Evolutionary conservation across 1,140 invertebrate genomes (phyloP).

Genomic region (Drosophila busckii): DNA sequence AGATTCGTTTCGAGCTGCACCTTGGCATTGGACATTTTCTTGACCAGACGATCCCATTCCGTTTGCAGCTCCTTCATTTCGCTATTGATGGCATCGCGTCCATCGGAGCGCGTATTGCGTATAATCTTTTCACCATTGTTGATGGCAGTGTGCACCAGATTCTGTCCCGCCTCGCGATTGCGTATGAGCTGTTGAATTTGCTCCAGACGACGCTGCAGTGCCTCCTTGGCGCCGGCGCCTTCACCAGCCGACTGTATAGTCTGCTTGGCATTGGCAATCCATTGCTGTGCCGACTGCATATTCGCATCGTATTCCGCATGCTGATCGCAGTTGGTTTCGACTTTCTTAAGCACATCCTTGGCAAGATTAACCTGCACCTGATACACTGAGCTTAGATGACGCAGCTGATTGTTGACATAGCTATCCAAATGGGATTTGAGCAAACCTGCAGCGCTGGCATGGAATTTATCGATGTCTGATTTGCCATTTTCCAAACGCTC

Average conservation of each 20-base stretch:
- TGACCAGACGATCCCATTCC: constrained; percentile 94
- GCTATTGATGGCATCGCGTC: constrained; percentile 91
- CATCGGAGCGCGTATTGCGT: constrained; percentile 92
- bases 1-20: constrained; percentile 94
- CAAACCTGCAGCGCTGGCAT: constrained; percentile 86
- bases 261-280: constrained; percentile 93
- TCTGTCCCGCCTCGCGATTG: constrained; percentile 94
- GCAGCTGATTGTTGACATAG: constrained; percentile 93
- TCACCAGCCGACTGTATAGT: constrained; percentile 90
- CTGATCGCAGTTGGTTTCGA: constrained; percentile 93
- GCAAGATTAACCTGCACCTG: constrained; percentile 93
- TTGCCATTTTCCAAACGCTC: constrained; percentile 88
- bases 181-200: constrained; percentile 90
- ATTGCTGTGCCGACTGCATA: constrained; percentile 88
- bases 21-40: constrained; percentile 95
- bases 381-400: constrained; percentile 94
- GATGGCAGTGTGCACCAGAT: constrained; percentile 91
- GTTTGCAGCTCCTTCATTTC: constrained; percentile 94
- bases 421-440: constrained; percentile 92
- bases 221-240: constrained; percentile 90
- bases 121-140: constrained; percentile 96
- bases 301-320: constrained; percentile 91
- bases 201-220: constrained; percentile 89
- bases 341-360: constrained; percentile 95
- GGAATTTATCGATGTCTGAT: constrained; percentile 90